These are phyloP conservation scores for Abscondita cerata DNA, from an alignment of 2,888 invertebrate genomes.

Conservation along the genomic window DNA sequence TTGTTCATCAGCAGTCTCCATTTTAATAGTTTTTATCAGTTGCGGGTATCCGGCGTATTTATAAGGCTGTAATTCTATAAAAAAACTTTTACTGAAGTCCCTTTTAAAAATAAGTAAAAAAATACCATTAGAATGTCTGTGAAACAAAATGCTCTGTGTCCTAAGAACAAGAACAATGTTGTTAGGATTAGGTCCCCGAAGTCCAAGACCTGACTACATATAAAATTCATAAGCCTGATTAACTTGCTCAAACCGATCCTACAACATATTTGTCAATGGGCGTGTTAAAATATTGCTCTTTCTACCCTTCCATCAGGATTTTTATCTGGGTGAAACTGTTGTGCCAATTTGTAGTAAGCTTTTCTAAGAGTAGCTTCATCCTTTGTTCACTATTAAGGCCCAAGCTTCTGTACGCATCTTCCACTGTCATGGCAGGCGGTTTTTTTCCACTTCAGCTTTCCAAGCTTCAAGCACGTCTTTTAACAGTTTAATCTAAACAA, in stretches of 20 bases:
- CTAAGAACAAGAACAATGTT: conserved; percentile 91
- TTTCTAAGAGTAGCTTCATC: conserved; percentile 90
- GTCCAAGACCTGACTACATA: conserved; percentile 92
- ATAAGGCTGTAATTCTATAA: conserved; percentile 86
- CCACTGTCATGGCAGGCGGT: conserved; percentile 94
- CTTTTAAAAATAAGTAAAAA: neutral
- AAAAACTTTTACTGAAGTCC: too few species aligned
- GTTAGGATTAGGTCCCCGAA: conserved; percentile 91
- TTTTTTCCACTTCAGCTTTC: conserved; percentile 99
- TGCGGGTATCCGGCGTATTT: conserved; percentile 99
- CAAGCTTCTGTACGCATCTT: conserved; percentile 89
- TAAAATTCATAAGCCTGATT: conserved; percentile 98
- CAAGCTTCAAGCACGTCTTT: conserved; percentile 96
- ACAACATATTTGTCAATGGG: too few species aligned
- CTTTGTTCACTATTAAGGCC: conserved; percentile 72
- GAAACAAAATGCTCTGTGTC: conserved; percentile 94
- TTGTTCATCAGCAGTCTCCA: conserved; percentile 92
- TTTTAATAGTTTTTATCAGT: conserved; percentile 90
- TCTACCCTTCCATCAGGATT: conserved; percentile 95
- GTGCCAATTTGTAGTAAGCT: conserved; percentile 95
- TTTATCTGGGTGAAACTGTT: conserved; percentile 98
- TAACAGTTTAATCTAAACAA: conserved; percentile 76
- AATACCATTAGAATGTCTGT: conserved; percentile 84
- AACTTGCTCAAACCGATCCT: conserved; percentile 95
- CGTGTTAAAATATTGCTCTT: too few species aligned